A percentile compares a stretch with the other conserved stretches of the same genome.
Conservation (phyloP, 1,140 invertebrate species). For the Conopomorpha cramerella region DNA sequence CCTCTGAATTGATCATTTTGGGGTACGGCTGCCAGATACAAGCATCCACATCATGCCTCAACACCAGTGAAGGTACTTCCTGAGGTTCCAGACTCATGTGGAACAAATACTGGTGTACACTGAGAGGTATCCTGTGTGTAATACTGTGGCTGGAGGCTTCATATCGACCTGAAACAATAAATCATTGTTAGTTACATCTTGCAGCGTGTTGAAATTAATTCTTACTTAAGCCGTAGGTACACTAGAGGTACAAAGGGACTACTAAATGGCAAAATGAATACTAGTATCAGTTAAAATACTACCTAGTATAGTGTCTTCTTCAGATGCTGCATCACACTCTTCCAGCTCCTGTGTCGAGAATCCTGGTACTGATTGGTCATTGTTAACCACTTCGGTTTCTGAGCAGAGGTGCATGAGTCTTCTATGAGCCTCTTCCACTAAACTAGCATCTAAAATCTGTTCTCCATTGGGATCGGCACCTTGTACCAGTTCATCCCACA, state of each 20-base stretch:
- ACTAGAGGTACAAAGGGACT: too few relatives aligned
- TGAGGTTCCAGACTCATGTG: conserved; percentile 48
- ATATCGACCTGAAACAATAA: conserved; percentile 55
- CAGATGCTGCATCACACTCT: conserved; percentile 75
- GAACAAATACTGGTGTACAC: conserved; percentile 69
- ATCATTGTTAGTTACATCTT: too few relatives aligned
- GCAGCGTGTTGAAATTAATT: too few relatives aligned
- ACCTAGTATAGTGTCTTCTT: conserved; percentile 53
- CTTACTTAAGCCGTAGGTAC: too few relatives aligned
- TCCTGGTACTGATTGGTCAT: conserved; percentile 32
- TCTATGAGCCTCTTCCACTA: conserved; percentile 64
- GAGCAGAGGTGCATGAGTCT: conserved; percentile 64
- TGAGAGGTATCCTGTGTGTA: conserved; percentile 63
- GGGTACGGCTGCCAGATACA: conserved; percentile 75
- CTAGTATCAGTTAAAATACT: too few relatives aligned
- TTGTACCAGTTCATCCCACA: conserved; percentile 66
- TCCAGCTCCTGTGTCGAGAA: conserved; percentile 72
- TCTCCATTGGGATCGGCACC: conserved; percentile 63
- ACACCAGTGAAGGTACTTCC: conserved; percentile 64
- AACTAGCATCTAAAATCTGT: conserved; percentile 61
- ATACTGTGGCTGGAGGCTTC: conserved; percentile 38
- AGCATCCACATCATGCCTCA: conserved; percentile 83
- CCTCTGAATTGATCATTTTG: conserved; percentile 57
- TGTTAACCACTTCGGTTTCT: conserved; percentile 54
- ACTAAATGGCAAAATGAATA: too few relatives aligned